Base-by-base conservation (phyloP, 1,140 invertebrate genomes). In the Zaprionus tsacasi region DNA sequence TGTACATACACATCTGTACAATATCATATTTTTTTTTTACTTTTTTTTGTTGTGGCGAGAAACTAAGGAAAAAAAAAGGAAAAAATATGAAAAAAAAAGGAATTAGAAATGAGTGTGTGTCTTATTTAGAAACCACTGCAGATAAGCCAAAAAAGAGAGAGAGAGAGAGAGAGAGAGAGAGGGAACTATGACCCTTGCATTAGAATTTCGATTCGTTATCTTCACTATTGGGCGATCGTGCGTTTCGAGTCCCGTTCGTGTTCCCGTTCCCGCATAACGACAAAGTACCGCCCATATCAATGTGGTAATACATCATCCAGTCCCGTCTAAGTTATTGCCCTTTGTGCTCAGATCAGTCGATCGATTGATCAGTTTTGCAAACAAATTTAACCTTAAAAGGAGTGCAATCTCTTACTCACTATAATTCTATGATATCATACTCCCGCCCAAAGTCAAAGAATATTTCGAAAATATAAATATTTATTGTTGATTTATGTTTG, bases 111-210 rank as follows among this genome's bases (percentile, higher is more conserved):
- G 17, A 50, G 48, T 64, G 60, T 13, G 33, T 54, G 60, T 30
- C 4, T 30, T 30, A 5, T 30, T 30, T 30, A 30, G 27, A 30
- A 30, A 30, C 27, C 6, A 6, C n/a, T 54, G 48, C 3, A 54
- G 60, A 64, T 64, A 64, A 64, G 60, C 10, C 33, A 6, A 1
- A 6, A 45, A 1, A 45, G 7, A 1, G n/a, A 45, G 3, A 45
- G n/a, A 45, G n/a, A 15, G 38, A 5, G 40, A 35, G 33, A 7
- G 7, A 43, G n/a, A 43, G n/a, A 11, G n/a, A n/a, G 3, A 54
- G 15, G 15, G 60, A 54, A 64, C 60, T 64, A 54, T 64, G 60
- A 64, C 60, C 60, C 60, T 17, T 7, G 21, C 11, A 27, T 13
- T 40, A 12, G 1, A 40, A 58, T 40, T 58, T 58, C 56, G 38